These are phyloP conservation scores for Tachysurus fulvidraco DNA, from an alignment of 2,113 vertebrate genomes.

Conservation along the genomic window DNA sequence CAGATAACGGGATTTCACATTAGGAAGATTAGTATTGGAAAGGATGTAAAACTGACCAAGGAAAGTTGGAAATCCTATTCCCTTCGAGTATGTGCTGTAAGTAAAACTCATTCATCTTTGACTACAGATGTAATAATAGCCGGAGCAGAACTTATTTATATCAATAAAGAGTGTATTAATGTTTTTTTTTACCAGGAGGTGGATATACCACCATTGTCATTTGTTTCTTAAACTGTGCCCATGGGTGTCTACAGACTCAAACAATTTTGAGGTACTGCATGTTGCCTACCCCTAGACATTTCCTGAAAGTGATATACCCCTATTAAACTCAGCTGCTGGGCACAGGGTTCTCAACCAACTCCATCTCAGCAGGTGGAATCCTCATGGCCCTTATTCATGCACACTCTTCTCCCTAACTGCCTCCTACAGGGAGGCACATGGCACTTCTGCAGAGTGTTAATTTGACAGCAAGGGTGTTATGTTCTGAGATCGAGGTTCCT, in stretches of 20 bases:
- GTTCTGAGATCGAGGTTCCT: conserved; percentile 3
- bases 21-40: conserved; percentile 3
- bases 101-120: conserved; percentile 15
- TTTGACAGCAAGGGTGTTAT: conserved; percentile 33
- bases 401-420: background rate
- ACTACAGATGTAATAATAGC: background rate
- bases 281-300: background rate
- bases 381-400: background rate
- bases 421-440: conserved; percentile 15
- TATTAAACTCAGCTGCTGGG: background rate
- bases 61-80: background rate
- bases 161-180: conserved; percentile 26
- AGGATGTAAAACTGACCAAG: conserved; percentile 27
- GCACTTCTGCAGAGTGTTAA: conserved; percentile 28
- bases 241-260: background rate
- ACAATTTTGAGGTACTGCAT: background rate
- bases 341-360: background rate
- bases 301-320: background rate
- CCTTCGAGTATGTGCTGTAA: background rate
- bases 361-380: conserved; percentile 4
- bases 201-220: background rate
- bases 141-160: conserved; percentile 31
- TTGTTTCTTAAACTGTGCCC: conserved; percentile 25
- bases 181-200: background rate
- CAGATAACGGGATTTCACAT: conserved; percentile 55